Evolutionary conservation across 2,113 vertebrate genomes (phyloP).

Genomic region (Typhlomys cinereus): DNA sequence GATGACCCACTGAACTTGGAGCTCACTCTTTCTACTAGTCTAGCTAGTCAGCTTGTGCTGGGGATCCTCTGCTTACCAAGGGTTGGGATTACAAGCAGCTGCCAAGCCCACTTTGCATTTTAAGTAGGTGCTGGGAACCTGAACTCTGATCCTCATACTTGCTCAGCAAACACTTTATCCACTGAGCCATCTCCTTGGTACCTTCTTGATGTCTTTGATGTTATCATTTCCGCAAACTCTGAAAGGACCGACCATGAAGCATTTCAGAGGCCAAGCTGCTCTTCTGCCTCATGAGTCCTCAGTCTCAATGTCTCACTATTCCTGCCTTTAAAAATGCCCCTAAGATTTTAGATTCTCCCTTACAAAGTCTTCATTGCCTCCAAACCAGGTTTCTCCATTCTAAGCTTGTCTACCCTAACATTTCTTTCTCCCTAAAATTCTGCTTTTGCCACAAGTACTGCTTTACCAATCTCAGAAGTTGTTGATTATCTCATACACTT

Average conservation of each 20-base stretch:
- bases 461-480: not conserved
- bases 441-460: not conserved
- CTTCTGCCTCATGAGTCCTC: not conserved
- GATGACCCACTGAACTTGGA: too few relatives aligned
- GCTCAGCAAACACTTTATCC: too few relatives aligned
- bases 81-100: too few relatives aligned
- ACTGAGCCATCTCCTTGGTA: too few relatives aligned
- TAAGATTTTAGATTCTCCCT: slow-evolving; percentile 5
- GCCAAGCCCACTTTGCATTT: too few relatives aligned
- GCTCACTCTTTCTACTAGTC: too few relatives aligned
- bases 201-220: too few relatives aligned
- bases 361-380: not conserved
- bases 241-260: not conserved
- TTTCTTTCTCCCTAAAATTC: slow-evolving; percentile 44
- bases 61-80: too few relatives aligned
- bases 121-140: too few relatives aligned
- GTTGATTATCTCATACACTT: not conserved
- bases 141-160: too few relatives aligned
- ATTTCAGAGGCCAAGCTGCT: slow-evolving; percentile 20
- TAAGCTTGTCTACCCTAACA: not conserved
- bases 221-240: not conserved
- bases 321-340: not conserved
- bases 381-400: not conserved
- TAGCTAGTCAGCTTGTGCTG: too few relatives aligned
- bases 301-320: not conserved